phyloP scores from a whole-genome alignment of 2,888 invertebrate species.

The Cryptops parisi region DNA sequence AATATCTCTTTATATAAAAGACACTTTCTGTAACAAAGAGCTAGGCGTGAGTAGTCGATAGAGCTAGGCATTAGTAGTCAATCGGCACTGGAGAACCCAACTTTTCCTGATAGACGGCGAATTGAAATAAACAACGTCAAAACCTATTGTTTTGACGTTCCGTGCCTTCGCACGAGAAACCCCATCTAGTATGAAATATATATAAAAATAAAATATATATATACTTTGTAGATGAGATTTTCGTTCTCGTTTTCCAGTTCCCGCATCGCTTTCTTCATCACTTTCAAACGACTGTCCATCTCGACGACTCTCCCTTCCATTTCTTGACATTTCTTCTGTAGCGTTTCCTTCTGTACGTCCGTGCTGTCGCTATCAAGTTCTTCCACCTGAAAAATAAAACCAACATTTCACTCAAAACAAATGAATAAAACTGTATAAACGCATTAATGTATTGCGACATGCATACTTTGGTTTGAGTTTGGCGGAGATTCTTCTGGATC shows the following conservation, averaged over 20 bases:
- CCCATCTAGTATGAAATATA: too few relatives aligned
- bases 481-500: conserved; percentile 6
- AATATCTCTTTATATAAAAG: too few relatives aligned
- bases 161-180: too few relatives aligned
- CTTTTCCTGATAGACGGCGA: too few relatives aligned
- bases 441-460: not conserved
- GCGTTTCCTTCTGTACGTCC: not conserved
- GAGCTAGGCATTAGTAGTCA: too few relatives aligned
- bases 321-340: conserved; percentile 19
- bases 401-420: not conserved
- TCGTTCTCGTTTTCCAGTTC: conserved; percentile 33
- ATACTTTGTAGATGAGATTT: conserved; percentile 32
- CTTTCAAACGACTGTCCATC: conserved; percentile 30
- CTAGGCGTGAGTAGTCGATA: too few relatives aligned
- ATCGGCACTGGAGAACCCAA: too few relatives aligned
- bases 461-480: not conserved
- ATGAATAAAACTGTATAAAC: not conserved
- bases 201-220: too few relatives aligned
- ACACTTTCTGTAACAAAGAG: too few relatives aligned
- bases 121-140: too few relatives aligned
- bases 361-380: not conserved
- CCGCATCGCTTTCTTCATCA: conserved; percentile 29
- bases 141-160: too few relatives aligned
- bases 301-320: conserved; percentile 32
- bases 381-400: not conserved